Conservation (phyloP, 2,888 invertebrate species). For the Netelia fuscicornis region DNA sequence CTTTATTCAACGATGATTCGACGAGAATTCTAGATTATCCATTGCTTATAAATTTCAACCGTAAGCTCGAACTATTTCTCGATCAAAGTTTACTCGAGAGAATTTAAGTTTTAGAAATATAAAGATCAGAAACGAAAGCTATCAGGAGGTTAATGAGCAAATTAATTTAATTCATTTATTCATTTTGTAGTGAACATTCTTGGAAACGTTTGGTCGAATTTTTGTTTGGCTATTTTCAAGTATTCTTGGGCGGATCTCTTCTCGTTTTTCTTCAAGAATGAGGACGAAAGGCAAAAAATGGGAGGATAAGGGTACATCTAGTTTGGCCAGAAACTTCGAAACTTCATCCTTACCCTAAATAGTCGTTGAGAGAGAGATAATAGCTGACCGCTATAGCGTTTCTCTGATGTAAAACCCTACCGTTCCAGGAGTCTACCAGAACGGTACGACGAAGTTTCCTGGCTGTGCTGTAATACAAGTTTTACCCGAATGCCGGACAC, state of each 20-base stretch:
- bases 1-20: no score
- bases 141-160: neutral
- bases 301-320: neutral
- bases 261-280: neutral
- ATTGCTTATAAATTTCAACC: no score
- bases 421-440: conserved; percentile 25
- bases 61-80: no score
- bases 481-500: conserved; percentile 53
- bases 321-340: conserved; percentile 35
- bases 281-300: conserved; percentile 10
- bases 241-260: neutral
- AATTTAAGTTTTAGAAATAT: neutral
- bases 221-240: neutral
- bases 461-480: conserved; percentile 47
- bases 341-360: conserved; percentile 42
- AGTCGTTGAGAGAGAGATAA: conserved; percentile 46
- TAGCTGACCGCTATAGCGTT: conserved; percentile 39
- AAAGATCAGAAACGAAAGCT: neutral
- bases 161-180: no score
- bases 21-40: no score
- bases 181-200: neutral
- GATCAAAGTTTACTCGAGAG: no score
- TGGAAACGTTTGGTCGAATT: neutral
- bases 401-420: neutral
- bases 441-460: conserved; percentile 54